Percentiles rank a stretch among this genome's conserved stretches.
Evolutionary conservation across 2,797 vertebrate genomes (phyloP).

Genomic region (Gambusia yucatana): DNA sequence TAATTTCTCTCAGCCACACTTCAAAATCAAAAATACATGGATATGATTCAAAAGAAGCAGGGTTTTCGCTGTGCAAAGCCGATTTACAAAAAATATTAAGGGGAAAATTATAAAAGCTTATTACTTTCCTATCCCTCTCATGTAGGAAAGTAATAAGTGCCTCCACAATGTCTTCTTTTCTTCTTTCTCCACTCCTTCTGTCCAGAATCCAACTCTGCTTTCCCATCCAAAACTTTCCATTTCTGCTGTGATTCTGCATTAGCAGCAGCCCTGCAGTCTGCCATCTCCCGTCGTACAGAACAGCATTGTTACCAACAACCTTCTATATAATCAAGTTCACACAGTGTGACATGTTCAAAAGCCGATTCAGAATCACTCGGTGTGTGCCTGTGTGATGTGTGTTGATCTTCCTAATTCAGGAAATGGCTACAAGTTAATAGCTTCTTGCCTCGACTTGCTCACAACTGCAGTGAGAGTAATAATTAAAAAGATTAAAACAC

Average conservation of each 20-base stretch:
- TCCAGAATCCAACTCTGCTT: neutral
- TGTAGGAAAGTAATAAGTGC: too few species aligned
- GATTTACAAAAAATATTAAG: neutral
- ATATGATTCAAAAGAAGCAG: neutral
- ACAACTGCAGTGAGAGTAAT: neutral
- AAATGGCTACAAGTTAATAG: neutral
- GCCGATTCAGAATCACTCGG: neutral
- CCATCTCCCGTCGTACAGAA: neutral
- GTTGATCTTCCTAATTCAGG: neutral
- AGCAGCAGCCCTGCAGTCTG: neutral
- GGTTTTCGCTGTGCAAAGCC: neutral
- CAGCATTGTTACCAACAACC: neutral
- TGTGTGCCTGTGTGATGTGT: neutral
- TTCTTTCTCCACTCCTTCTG: neutral
- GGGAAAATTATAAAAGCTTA: neutral
- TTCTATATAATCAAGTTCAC: neutral
- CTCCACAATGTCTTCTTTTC: neutral
- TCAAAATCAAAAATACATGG: neutral
- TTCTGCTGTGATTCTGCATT: neutral
- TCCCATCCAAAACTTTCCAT: neutral
- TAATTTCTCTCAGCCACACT: neutral
- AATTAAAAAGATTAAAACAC: slow-evolving; percentile 7
- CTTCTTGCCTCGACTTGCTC: neutral
- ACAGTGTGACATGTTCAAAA: neutral
- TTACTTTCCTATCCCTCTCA: neutral